Evolutionary conservation across 37 sponge, comb jelly and placozoan genomes (phyloP).

Genomic region (Aphrocallistes beatrix): DNA sequence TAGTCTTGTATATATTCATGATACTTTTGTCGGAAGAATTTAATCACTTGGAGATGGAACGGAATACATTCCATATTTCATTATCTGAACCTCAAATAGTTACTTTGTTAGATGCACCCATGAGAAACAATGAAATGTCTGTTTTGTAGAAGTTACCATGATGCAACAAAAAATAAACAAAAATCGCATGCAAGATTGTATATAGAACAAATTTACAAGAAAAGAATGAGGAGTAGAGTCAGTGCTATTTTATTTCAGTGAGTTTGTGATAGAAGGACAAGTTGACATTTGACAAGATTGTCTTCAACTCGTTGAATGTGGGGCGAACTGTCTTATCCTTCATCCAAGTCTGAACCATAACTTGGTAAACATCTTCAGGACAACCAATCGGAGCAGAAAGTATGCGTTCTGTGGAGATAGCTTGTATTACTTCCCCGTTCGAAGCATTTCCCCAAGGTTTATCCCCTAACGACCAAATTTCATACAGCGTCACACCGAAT

Average conservation of each 20-base stretch:
- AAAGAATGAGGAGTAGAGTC: too few species aligned
- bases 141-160: background rate
- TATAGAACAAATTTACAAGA: too few species aligned
- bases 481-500: slow-evolving; percentile 6
- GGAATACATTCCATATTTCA: too few species aligned
- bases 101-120: too few species aligned
- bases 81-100: too few species aligned
- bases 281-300: background rate
- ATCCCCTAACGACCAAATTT: background rate
- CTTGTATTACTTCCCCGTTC: background rate
- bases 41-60: too few species aligned
- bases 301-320: background rate
- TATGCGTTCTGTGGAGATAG: background rate
- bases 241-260: too few species aligned
- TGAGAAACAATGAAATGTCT: too few species aligned
- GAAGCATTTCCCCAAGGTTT: background rate
- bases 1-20: too few species aligned
- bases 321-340: background rate
- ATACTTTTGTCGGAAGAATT: too few species aligned
- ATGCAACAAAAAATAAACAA: too few species aligned
- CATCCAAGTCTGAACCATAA: background rate
- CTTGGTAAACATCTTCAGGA: background rate
- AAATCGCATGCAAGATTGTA: too few species aligned
- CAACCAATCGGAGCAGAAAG: background rate
- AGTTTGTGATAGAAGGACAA: background rate